A percentile compares a stretch with the other conserved stretches of the same genome.
Conservation (phyloP, 2,888 invertebrate species). For the Elegia similella region DNA sequence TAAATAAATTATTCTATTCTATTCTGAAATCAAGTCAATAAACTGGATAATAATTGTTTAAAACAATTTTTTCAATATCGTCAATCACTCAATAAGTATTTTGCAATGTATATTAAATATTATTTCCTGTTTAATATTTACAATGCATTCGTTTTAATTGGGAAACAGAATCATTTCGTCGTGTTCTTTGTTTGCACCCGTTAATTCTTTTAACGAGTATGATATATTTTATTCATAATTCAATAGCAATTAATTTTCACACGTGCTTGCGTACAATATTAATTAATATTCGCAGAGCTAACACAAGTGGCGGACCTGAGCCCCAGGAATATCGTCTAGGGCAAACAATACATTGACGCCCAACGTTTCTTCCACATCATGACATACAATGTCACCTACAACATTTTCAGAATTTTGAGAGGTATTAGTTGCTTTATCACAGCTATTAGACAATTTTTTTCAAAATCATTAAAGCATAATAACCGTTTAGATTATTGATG, state of each 20-base stretch:
- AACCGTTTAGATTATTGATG: too few species aligned
- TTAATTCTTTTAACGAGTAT: background rate
- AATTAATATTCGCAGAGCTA: slow-evolving; percentile 26
- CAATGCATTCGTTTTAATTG: background rate
- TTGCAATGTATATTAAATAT: too few species aligned
- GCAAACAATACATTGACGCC: background rate
- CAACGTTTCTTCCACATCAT: background rate
- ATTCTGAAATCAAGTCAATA: too few species aligned
- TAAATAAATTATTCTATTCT: too few species aligned
- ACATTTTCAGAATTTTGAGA: too few species aligned
- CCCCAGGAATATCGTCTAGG: background rate
- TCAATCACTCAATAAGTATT: too few species aligned
- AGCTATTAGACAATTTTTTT: too few species aligned
- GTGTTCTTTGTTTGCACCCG: background rate
- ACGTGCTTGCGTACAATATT: slow-evolving; percentile 18
- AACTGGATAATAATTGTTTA: too few species aligned
- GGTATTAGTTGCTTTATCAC: too few species aligned
- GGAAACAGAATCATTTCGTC: background rate
- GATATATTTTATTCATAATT: background rate
- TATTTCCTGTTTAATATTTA: background rate
- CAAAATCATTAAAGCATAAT: too few species aligned
- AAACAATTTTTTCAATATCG: too few species aligned
- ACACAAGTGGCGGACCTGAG: background rate
- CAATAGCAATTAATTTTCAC: slow-evolving; percentile 22
- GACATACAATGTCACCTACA: too few species aligned